Percentiles rank a stretch among this genome's conserved stretches.
Conservation (phyloP, 2,888 invertebrate genomes). For the Sarcophaga subvicina region DNA sequence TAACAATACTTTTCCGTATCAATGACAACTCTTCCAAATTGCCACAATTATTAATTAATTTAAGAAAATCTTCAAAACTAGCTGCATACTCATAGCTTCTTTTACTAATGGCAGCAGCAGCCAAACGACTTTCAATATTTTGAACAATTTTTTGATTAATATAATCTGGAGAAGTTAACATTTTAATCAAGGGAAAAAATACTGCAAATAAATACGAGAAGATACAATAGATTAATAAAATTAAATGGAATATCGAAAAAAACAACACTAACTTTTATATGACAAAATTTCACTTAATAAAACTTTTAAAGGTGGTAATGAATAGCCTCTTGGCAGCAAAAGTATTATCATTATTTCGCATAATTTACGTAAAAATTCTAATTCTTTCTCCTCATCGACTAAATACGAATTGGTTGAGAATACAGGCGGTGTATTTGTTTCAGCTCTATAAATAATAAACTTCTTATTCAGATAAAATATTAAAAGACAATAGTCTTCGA, state of each 20-base stretch:
- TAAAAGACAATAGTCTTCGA: neutral
- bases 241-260: neutral
- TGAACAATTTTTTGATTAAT: slow-evolving; percentile 93
- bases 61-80: slow-evolving; percentile 94
- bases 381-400: slow-evolving; percentile 88
- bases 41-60: slow-evolving; percentile 90
- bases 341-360: slow-evolving; percentile 92
- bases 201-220: slow-evolving; percentile 72
- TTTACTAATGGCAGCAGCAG: slow-evolving; percentile 89
- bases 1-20: slow-evolving; percentile 92
- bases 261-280: slow-evolving; percentile 86
- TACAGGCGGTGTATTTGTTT: slow-evolving; percentile 85
- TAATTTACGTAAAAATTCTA: slow-evolving; percentile 90
- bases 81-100: slow-evolving; percentile 93
- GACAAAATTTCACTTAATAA: slow-evolving; percentile 92
- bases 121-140: slow-evolving; percentile 91
- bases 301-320: slow-evolving; percentile 89
- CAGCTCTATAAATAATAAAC: slow-evolving; percentile 82
- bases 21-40: slow-evolving; percentile 92
- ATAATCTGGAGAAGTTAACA: slow-evolving; percentile 94
- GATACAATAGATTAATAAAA: neutral
- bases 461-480: neutral
- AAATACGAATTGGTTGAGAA: slow-evolving; percentile 90
- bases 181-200: slow-evolving; percentile 91
- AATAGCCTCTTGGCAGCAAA: slow-evolving; percentile 91